phyloP scores from a whole-genome alignment of 2,888 invertebrate genomes.

The Torymus texanus region DNA sequence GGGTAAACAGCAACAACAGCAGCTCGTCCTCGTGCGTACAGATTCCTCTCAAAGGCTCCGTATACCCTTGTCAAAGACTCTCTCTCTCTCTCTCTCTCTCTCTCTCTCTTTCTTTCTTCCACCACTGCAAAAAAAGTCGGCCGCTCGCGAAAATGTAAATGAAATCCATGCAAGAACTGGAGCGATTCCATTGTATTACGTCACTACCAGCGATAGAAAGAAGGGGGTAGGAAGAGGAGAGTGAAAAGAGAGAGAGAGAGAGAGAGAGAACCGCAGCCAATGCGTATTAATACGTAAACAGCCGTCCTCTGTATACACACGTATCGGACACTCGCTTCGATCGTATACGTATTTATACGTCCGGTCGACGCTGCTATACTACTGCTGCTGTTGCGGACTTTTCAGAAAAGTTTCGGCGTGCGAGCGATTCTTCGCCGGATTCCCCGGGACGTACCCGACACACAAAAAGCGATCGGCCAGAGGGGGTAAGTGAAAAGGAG shows the following conservation, averaged over 20 bases:
- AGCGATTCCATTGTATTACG: conserved; percentile 25
- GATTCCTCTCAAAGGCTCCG: conserved; percentile 1
- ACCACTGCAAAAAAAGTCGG: too few species aligned
- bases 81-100: neutral
- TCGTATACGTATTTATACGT: conserved; percentile 4
- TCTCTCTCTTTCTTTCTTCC: too few species aligned
- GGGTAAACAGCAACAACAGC: conserved; percentile 28
- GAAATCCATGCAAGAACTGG: conserved; percentile 23
- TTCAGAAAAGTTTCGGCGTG: too few species aligned
- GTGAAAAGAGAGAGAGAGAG: neutral
- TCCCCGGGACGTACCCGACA: too few species aligned
- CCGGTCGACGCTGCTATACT: neutral
- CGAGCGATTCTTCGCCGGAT: too few species aligned
- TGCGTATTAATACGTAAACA: conserved; percentile 15
- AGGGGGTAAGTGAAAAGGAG: too few species aligned
- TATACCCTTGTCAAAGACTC: conserved; percentile 7
- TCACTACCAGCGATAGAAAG: neutral
- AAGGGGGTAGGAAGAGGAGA: too few species aligned
- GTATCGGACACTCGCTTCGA: neutral
- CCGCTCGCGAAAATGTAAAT: conserved; percentile 40
- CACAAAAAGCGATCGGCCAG: too few species aligned
- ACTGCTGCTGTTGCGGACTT: too few species aligned
- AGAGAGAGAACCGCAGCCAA: neutral
- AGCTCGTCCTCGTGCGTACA: neutral
- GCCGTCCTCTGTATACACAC: neutral